Conservation (phyloP, 2,113 vertebrate species). For the Antechinus stuartii region DNA sequence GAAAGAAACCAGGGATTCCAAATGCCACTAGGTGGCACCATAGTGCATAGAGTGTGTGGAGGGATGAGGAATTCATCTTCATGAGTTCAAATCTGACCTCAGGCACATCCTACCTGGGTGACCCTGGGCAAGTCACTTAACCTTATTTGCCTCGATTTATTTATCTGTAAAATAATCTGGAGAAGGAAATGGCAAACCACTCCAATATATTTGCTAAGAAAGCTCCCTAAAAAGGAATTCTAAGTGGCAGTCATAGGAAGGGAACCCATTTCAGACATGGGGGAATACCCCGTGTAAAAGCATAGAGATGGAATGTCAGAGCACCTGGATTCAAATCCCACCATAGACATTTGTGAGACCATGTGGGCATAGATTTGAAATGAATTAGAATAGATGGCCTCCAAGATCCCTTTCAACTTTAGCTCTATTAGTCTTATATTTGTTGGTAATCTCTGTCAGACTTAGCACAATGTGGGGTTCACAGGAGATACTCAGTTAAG, state of each 20-base stretch:
- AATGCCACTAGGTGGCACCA: not conserved
- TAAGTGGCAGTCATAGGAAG: not conserved
- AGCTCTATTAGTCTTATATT: not conserved
- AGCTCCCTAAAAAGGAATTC: no score
- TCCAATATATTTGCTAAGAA: not conserved
- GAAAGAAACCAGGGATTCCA: not conserved
- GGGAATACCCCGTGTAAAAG: not conserved
- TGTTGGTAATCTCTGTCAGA: fast-evolving
- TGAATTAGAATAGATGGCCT: not conserved
- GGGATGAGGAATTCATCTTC: not conserved
- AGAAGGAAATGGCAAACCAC: not conserved
- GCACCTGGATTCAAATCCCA: not conserved
- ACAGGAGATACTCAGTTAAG: not conserved
- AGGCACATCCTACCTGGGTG: not conserved
- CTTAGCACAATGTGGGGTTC: not conserved
- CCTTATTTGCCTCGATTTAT: not conserved
- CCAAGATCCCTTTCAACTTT: not conserved
- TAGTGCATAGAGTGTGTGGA: no score
- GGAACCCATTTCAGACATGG: not conserved
- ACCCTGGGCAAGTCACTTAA: not conserved
- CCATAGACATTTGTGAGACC: not conserved
- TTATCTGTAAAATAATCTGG: not conserved
- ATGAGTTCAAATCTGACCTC: not conserved
- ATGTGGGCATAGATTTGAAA: not conserved
- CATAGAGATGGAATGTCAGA: not conserved